Evolutionary conservation across 1,140 invertebrate genomes (phyloP), one percentile per base, ranked within the genome.

Genomic region (Trachymyrmex cornetzi): DNA sequence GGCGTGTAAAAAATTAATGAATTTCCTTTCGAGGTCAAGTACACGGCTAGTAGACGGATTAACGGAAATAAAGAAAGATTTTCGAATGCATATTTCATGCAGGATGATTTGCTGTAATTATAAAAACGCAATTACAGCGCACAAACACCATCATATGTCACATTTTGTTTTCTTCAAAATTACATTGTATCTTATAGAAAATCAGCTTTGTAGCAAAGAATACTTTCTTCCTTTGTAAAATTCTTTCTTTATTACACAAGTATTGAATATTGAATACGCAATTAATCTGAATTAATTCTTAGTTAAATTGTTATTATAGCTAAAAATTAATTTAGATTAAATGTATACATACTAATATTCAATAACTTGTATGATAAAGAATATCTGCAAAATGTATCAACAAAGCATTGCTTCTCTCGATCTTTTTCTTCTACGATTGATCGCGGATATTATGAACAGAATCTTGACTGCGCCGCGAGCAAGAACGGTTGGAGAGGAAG

Each of bases 1-100:
- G 34, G 16, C 81, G 59, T 74, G 72, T 91, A 91, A 91, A 91
- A 88, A 88, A 82, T 90, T 91, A 91, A 90, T 84, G 86, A 91
- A 61, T 87, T 82, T 77, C 88, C 66, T 90, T 91, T 80, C 87
- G 87, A 88, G 89, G 82, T 84, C 75, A 86, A 89, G 57, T 66
- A 67, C 79, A 87, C 69, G 59, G 72, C 71, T 72, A 74, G 79
- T 88, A 84, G 59, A 61, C 77, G 57, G 53, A 63, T 74, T 84
- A 75, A 72, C 38, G 24, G n/a, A 61, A 48, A 55, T 69, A 24
- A 14, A 55, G 48, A 67, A 38, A 53, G 14, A 44, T 82, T 48
- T 27, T 30, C 19, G 57, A 74, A 22, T 61, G 19, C 2, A 30
- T 44, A 72, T 59, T 59, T n/a, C 11, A 16, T 9, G 11, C 4